Evolutionary conservation across 1,140 invertebrate species (phyloP), one percentile per base, ranked within the genome.

Genomic region (Atta colombica): DNA sequence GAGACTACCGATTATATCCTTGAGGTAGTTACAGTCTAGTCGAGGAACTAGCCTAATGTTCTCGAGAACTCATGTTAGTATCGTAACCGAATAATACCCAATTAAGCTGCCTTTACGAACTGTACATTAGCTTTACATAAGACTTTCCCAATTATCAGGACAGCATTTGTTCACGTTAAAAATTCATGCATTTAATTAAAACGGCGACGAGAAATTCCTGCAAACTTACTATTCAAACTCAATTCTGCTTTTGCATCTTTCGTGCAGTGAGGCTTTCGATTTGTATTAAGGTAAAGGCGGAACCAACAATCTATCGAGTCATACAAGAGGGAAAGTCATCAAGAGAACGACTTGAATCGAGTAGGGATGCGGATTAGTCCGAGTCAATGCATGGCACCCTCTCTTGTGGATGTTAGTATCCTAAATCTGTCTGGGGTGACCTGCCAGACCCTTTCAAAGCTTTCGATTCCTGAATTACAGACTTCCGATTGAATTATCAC

Each of bases 401-500:
- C 71, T 60, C 69, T 31, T 77, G 25, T 4, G 14, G 31, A 51
- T 35, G n/a, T 61, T 72, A 74, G 58, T 71, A 53, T 71, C n/a
- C 45, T 60, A 51, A 35, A 84, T 78, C 84, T 77, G 75, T 77
- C 60, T 25, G 80, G 58, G 66, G 61, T 71, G 65, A 74, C 31
- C 51, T 51, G 60, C 31, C 85, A 75, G 75, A 71, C 58, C 86
- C 87, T 85, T 89, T 68, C 78, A 80, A 88, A 63, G 81, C 85
- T 75, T 39, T 86, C 89, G 88, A 89, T 91, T 90, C 82, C 89
- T 77, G 77, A 89, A 94, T 92, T 93, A 91, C 90, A 91, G 84
- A 87, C 90, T 92, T 93, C 89, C 91, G 92, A 93, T 93, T 91
- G 92, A 94, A 93, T 94, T 92, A 94, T 60, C 74, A 74, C 89